Conservation (phyloP, 1,140 invertebrate species). For the Rhopalosiphum padi region DNA sequence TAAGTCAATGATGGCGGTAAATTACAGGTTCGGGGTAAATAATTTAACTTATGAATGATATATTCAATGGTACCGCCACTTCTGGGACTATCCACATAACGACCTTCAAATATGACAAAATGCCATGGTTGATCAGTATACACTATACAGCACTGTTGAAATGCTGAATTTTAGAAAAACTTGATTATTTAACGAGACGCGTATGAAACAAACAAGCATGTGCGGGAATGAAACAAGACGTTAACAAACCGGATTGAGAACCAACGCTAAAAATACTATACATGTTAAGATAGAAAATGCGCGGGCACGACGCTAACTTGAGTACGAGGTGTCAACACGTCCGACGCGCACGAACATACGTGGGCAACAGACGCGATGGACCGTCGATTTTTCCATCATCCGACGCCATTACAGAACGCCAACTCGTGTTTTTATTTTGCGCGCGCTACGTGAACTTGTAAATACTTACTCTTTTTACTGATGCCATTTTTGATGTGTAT, state of each 20-base stretch:
- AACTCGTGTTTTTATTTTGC: not conserved
- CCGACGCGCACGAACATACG: too few relatives aligned
- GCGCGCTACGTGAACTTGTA: not conserved
- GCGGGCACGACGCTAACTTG: not conserved
- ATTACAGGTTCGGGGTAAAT: not conserved
- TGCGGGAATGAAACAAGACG: not conserved
- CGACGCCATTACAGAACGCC: not conserved
- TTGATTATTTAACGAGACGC: not conserved
- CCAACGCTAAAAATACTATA: not conserved
- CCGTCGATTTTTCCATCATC: not conserved
- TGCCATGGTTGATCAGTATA: not conserved
- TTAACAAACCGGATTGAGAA: too few relatives aligned
- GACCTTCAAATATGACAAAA: too few relatives aligned
- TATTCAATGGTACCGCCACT: too few relatives aligned
- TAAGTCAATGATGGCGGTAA: not conserved
- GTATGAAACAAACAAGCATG: not conserved
- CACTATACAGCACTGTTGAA: not conserved
- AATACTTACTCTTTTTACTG: constrained; percentile 20
- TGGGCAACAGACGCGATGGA: not conserved
- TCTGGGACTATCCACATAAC: too few relatives aligned
- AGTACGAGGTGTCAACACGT: not conserved
- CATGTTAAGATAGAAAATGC: not conserved
- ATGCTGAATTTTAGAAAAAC: not conserved
- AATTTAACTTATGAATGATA: not conserved
- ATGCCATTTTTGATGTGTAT: constrained; percentile 1